Percentiles rank a stretch among this genome's conserved stretches.
These are phyloP conservation scores for Neoascia interrupta DNA, from an alignment of 2,888 invertebrate genomes.

Conservation along the genomic window DNA sequence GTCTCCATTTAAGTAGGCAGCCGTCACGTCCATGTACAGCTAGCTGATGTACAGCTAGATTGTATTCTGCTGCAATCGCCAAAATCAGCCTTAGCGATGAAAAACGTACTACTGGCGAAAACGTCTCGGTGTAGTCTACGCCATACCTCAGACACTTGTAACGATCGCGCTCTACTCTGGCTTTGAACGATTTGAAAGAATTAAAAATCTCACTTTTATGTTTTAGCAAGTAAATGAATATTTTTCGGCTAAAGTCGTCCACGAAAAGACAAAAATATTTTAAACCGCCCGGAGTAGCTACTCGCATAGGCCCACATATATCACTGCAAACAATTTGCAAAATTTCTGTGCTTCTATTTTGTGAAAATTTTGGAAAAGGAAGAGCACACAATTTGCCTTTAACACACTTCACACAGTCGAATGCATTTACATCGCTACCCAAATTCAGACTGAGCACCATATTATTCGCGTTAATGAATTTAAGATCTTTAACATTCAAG, in stretches of 20 bases:
- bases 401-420: slow-evolving; percentile 13
- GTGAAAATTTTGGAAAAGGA: background rate
- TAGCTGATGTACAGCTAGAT: background rate
- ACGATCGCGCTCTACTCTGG: slow-evolving; percentile 4
- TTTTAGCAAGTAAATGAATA: slow-evolving; percentile 9
- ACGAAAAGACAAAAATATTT: slow-evolving; percentile 15
- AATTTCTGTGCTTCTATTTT: background rate
- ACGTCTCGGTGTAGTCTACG: no score
- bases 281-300: background rate
- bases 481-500: background rate
- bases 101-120: background rate
- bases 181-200: slow-evolving; percentile 4
- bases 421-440: background rate
- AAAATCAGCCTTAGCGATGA: background rate
- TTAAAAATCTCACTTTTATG: slow-evolving; percentile 7
- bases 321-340: slow-evolving; percentile 6
- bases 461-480: background rate
- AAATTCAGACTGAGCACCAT: background rate
- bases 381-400: slow-evolving; percentile 26
- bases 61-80: background rate
- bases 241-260: slow-evolving; percentile 7
- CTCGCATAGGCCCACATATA: slow-evolving; percentile 4
- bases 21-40: background rate
- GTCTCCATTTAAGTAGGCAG: background rate
- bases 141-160: no score